phyloP scores from a whole-genome alignment of 37 sponge, comb jelly and placozoan species.

The Axinella damicornis region DNA sequence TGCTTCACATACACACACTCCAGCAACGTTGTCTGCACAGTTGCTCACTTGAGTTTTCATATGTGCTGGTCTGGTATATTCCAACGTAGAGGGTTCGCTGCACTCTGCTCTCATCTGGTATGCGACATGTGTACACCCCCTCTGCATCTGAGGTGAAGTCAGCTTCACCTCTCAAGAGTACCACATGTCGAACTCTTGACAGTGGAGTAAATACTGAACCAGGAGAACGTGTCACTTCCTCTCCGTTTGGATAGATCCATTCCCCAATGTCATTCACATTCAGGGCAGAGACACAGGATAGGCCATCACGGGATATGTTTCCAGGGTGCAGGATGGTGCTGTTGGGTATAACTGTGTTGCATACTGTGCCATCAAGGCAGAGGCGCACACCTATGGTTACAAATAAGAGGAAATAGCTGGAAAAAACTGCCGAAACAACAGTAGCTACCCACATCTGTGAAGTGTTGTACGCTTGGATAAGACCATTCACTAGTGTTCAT shows the following conservation, averaged over 20 bases:
- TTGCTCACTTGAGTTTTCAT: constrained; percentile 14
- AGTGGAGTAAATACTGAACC: background rate
- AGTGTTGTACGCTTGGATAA: no score
- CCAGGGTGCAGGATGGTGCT: no score
- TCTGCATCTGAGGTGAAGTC: constrained; percentile 12
- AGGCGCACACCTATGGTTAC: no score
- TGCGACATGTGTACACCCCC: constrained; percentile 46
- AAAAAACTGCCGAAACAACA: no score
- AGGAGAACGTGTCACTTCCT: background rate
- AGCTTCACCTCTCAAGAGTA: background rate
- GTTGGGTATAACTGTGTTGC: no score
- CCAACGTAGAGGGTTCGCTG: constrained; percentile 27
- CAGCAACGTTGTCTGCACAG: background rate
- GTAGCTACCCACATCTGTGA: no score
- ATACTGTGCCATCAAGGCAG: no score
- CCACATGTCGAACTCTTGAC: background rate
- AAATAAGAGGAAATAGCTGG: no score
- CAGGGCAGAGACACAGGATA: background rate
- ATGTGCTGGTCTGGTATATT: constrained; percentile 11
- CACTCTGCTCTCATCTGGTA: constrained; percentile 23
- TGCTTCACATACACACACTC: background rate
- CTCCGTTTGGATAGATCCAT: constrained; percentile 1
- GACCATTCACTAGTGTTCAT: no score
- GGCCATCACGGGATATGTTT: no score
- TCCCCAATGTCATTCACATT: background rate